A percentile compares a stretch with the other conserved stretches of the same genome.
Evolutionary conservation across 1,140 invertebrate species (phyloP).

Genomic region (Neodiprion pinetum): DNA sequence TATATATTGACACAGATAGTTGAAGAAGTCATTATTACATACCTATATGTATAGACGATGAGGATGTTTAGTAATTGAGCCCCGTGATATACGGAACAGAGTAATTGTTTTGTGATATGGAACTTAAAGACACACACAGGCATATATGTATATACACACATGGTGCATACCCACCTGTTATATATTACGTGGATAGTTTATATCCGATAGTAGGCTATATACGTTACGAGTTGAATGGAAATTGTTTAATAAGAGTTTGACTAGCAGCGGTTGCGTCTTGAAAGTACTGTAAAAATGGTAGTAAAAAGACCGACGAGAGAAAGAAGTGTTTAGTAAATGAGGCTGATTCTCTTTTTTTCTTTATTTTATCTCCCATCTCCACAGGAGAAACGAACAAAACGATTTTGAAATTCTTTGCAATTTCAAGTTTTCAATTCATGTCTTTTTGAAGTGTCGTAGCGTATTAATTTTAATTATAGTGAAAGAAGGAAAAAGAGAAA

Average conservation of each 20-base stretch:
- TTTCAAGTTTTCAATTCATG: no score
- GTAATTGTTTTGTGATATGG: slow-evolving; percentile 51
- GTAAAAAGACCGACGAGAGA: neutral
- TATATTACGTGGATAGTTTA: slow-evolving; percentile 36
- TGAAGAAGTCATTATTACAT: no score
- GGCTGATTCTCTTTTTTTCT: no score
- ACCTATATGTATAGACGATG: neutral
- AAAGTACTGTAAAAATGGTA: slow-evolving; percentile 13
- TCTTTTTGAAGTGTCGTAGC: no score
- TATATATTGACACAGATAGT: no score
- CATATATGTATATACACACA: slow-evolving; percentile 38
- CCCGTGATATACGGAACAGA: slow-evolving; percentile 45
- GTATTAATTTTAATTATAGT: no score
- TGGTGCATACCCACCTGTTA: neutral
- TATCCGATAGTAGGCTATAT: slow-evolving; percentile 30
- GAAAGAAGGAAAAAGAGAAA: no score
- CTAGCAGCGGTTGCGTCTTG: slow-evolving; percentile 14
- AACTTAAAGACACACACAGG: slow-evolving; percentile 39
- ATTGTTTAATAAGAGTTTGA: slow-evolving; percentile 14
- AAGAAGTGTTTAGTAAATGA: no score
- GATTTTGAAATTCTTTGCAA: no score
- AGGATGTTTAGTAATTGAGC: neutral
- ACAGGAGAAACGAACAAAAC: no score
- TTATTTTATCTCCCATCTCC: no score
- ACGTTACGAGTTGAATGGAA: slow-evolving; percentile 23